Base-by-base conservation (phyloP, 2,888 invertebrate species). In the Cepaea hortensis region DNA sequence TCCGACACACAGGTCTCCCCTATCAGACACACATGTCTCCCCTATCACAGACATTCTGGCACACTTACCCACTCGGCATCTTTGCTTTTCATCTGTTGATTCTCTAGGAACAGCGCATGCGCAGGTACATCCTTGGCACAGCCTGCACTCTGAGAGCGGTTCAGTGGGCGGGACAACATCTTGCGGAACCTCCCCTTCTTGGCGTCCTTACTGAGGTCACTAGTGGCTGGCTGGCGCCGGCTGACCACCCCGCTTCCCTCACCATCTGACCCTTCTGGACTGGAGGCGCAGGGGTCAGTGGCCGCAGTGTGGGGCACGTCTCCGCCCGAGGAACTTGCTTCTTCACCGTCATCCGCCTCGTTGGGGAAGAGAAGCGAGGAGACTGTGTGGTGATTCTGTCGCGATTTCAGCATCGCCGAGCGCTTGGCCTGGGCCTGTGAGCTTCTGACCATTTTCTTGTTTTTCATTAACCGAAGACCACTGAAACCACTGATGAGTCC, bases 121-220 rank as follows among this genome's bases (percentile, higher is more conserved):
- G 93, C 92, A 6, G 94, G 94, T 3, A 94, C 92, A 86, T 94
- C 94, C 87, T 94, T 93, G 35, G 93, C 93, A 89, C 94, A 93
- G 35, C 95, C 94, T 7, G 94, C 93, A 95, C 96, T 98, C 85
- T 93, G 93, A 85, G 93, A 93, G 55, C 94, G 87, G 23, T 91
- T 88, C 77, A 93, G 86, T 13, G 92, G 92, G 46, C 91, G 90
- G 13, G 92, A 85, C 76, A 93, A 89, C 88, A 93, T 91, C 84
- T 91, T 90, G 68, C 90, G 87, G 85, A 92, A 92, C 18, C 92
- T 89, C 86, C 91, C 88, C 76, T 90, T 90, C n/a, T 87, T 88
- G 73, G 86, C 86, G 81, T 88, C 65, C 68, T 85, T 61, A 62
- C 79, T 76, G 77, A 70, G 18, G 11, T 65, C 86, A 80, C 13